phyloP scores from a whole-genome alignment of 53 echinoderm and acorn worm species.

The Echinometra lucunter region DNA sequence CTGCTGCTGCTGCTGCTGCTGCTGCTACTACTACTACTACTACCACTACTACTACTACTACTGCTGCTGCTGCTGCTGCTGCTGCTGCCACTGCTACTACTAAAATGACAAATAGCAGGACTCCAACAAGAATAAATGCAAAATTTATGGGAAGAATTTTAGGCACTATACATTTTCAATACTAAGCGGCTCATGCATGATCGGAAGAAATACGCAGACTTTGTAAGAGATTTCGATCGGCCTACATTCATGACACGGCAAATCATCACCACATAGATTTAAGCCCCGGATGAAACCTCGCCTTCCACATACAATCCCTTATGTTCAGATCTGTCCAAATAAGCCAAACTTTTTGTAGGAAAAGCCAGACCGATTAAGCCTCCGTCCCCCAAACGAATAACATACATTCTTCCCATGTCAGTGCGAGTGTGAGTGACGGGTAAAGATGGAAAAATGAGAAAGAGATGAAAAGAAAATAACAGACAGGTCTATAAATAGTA shows the following conservation, averaged over 20 bases:
- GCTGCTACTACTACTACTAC: neutral
- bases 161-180: neutral
- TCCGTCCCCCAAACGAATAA: constrained; percentile 12
- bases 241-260: constrained; percentile 16
- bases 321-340: constrained; percentile 34
- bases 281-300: neutral
- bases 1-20: neutral
- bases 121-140: neutral
- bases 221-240: neutral
- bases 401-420: constrained; percentile 23
- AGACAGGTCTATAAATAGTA: neutral
- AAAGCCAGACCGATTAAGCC: constrained; percentile 32
- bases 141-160: neutral
- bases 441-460: neutral
- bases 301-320: constrained; percentile 9
- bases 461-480: neutral
- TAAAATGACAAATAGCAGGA: neutral
- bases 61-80: too few relatives aligned
- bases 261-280: constrained; percentile 36
- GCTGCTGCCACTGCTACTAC: neutral
- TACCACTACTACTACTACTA: too few relatives aligned
- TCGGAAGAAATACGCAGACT: neutral
- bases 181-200: neutral
- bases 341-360: constrained; percentile 16
- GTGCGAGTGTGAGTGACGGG: neutral